Base-by-base conservation (phyloP, 2,888 invertebrate species). In the Platypus cylindrus region DNA sequence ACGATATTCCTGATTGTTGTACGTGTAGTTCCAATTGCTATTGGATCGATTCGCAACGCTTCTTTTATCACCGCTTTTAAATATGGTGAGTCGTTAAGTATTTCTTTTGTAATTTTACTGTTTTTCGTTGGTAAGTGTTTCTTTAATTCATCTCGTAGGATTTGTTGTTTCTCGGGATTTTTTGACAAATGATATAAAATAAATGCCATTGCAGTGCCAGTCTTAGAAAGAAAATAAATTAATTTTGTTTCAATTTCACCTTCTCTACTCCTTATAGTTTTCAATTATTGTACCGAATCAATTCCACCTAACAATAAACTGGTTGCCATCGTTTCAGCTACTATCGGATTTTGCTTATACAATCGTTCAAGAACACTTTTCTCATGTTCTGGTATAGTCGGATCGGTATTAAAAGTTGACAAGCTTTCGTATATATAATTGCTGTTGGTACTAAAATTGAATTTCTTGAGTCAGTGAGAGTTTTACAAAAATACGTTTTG, bases 241-340 rank as follows among this genome's bases (percentile, higher is more conserved):
- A n/a, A n/a, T n/a, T n/a, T n/a, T n/a, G n/a, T n/a, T n/a, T n/a
- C n/a, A n/a, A n/a, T n/a, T n/a, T n/a, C n/a, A n/a, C n/a, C n/a
- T n/a, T n/a, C n/a, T n/a, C n/a, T n/a, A n/a, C n/a, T n/a, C n/a
- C n/a, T n/a, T n/a, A n/a, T n/a, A n/a, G n/a, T n/a, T n/a, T n/a
- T n/a, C n/a, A n/a, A n/a, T n/a, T n/a, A n/a, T n/a, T n/a, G n/a
- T 60, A 84, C 79, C 34, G 80, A 79, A 53, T 82, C 81, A 23
- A 78, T 68, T 36, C 80, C 80, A 27, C 77, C 79, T 29, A 71
- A 60, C 17, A 81, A 49, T 72, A 80, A 72, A 53, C 81, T 81
- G 45, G 73, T 66, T 1, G 74, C 74, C 72, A 79, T 77, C 45
- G 73, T 67, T 16, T 70, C 51, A 1, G 79, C 80, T 7, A 75